Evolutionary conservation across 2,797 vertebrate species (phyloP).

Genomic region (Caiman crocodilus): DNA sequence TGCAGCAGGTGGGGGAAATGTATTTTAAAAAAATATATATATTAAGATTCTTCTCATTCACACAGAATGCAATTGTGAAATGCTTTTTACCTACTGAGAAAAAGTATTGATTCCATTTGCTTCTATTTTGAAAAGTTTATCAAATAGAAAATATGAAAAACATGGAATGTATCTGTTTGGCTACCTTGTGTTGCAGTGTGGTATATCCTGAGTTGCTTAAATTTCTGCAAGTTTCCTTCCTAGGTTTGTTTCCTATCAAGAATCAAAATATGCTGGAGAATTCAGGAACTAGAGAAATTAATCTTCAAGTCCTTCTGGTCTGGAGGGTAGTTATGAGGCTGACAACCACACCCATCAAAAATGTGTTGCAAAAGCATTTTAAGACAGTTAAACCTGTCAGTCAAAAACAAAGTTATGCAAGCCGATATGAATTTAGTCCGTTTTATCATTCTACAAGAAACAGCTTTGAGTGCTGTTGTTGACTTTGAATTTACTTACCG

Average conservation of each 20-base stretch:
- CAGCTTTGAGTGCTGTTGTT: too few relatives aligned
- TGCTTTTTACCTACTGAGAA: background rate
- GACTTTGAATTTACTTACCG: too few relatives aligned
- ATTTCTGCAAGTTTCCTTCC: background rate
- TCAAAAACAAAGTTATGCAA: too few relatives aligned
- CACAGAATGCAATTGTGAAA: background rate
- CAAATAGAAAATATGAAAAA: background rate
- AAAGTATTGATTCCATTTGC: rapidly evolving
- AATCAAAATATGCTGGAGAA: background rate
- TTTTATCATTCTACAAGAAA: too few relatives aligned
- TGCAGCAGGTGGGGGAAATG: background rate
- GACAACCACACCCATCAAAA: too few relatives aligned
- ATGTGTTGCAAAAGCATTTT: too few relatives aligned
- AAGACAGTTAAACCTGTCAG: too few relatives aligned
- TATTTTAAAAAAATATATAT: background rate
- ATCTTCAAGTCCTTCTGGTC: too few relatives aligned
- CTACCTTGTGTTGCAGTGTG: rapidly evolving
- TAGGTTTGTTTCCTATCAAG: background rate
- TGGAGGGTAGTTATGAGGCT: too few relatives aligned
- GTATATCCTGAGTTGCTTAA: background rate
- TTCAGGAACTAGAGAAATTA: background rate
- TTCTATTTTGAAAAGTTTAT: background rate
- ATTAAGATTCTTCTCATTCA: background rate
- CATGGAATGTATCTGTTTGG: too few relatives aligned
- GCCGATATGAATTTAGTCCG: too few relatives aligned